These are phyloP conservation scores for Henricia sp. DNA, from an alignment of 53 echinoderm and acorn worm species.

Conservation along the genomic window DNA sequence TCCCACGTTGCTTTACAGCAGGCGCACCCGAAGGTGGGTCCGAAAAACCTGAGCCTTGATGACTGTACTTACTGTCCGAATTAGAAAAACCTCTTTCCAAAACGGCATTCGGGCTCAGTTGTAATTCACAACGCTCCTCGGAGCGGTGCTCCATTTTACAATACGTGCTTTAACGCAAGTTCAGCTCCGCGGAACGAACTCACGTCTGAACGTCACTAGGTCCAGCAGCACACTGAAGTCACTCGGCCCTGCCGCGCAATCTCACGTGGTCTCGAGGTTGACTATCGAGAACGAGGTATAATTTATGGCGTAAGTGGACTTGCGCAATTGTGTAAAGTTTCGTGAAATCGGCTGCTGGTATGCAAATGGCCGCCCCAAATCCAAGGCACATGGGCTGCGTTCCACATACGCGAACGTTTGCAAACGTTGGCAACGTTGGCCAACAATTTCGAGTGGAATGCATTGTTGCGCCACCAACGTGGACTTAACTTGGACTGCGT, in stretches of 20 bases:
- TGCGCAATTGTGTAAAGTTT: no score
- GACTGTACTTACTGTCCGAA: neutral
- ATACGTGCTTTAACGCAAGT: neutral
- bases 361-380: no score
- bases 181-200: neutral
- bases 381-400: no score
- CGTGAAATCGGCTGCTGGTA: no score
- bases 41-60: neutral
- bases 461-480: no score
- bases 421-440: no score
- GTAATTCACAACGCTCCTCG: neutral
- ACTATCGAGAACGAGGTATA: slow-evolving; percentile 21
- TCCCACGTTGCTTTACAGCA: neutral
- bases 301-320: no score
- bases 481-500: no score
- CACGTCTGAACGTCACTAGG: slow-evolving; percentile 36
- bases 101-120: neutral
- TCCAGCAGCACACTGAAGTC: slow-evolving; percentile 25
- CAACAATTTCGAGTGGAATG: no score
- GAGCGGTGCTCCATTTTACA: neutral
- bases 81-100: neutral
- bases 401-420: no score
- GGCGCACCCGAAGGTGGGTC: neutral
- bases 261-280: slow-evolving; percentile 36
- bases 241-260: slow-evolving; percentile 5